Percentiles rank a stretch among this genome's conserved stretches.
phyloP scores from a whole-genome alignment of 2,113 vertebrate species.

The Chaetorhynchus papuensis region DNA sequence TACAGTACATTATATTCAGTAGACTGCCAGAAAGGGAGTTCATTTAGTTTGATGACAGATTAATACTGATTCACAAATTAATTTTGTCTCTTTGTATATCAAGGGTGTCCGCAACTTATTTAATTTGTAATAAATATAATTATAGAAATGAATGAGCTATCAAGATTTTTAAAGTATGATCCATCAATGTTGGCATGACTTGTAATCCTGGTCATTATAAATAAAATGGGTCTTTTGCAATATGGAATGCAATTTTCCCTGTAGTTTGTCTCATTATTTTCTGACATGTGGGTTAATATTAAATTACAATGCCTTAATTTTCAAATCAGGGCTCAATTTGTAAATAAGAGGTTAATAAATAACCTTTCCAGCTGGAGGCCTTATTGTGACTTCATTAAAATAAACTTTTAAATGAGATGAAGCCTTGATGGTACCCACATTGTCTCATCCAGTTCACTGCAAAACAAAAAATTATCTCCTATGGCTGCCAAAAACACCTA shows the following conservation, averaged over 20 bases:
- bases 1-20: conserved; percentile 33
- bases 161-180: conserved; percentile 83
- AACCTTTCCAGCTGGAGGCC: conserved; percentile 71
- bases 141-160: conserved; percentile 92
- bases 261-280: conserved; percentile 77
- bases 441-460: neutral
- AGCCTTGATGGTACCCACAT: neutral
- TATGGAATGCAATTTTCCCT: conserved; percentile 78
- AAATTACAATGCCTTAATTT: conserved; percentile 81
- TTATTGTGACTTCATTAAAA: conserved; percentile 44
- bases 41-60: conserved; percentile 71
- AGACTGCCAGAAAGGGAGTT: conserved; percentile 66
- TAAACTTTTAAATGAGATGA: conserved; percentile 43
- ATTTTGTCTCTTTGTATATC: conserved; percentile 80
- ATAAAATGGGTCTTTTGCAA: conserved; percentile 78
- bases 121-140: conserved; percentile 85
- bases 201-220: conserved; percentile 80
- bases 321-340: conserved; percentile 77
- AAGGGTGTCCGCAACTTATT: conserved; percentile 77
- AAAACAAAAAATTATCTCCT: neutral
- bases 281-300: conserved; percentile 79
- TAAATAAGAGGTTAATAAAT: conserved; percentile 78
- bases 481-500: neutral
- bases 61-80: conserved; percentile 84
- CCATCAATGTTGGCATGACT: conserved; percentile 82